Evolutionary conservation across 2,888 invertebrate genomes (phyloP), one percentile per base, ranked within the genome.

Genomic region (Sphaerophoria taeniata): DNA sequence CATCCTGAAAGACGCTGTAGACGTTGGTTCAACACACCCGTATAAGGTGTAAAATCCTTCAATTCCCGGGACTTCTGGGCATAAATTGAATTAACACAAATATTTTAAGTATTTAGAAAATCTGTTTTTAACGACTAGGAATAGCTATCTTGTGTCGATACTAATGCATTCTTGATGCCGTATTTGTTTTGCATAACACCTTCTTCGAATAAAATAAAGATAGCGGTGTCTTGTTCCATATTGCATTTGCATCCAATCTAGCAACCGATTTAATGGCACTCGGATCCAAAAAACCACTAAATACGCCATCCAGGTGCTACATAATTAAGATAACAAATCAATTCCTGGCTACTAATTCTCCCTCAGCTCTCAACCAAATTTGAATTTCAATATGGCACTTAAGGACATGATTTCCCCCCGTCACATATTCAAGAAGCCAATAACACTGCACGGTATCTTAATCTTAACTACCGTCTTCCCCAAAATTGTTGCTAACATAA

Each of bases 131-230:
- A n/a, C n/a, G n/a, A n/a, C n/a, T n/a, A n/a, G n/a, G n/a, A n/a
- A n/a, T n/a, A n/a, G n/a, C n/a, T n/a, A n/a, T n/a, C n/a, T n/a
- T n/a, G n/a, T n/a, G n/a, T n/a, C 4, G 36, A 36, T 36, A 36
- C 4, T 6, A 36, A 36, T 36, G 36, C 36, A 16, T 39, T 58
- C 39, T 24, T 12, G 39, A 58, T 58, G 24, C 9, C 24, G n/a
- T 60, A 60, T 39, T 65, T 65, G 49, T 65, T 65, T 65, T 65
- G 49, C 63, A 65, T 65, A 65, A 65, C 63, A 65, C 63, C 63
- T 65, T 65, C 43, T 7, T 49, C 34, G 63, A 65, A 65, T 65
- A 14, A 16, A 49, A 34, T 65, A 6, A 33, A 34, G 63, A 65
- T 65, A 49, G 47, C 61, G 47, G 45, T 45, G 6, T 45, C 34